Conservation (phyloP, 2,797 vertebrate species). For the Gephyroberyx darwinii region DNA sequence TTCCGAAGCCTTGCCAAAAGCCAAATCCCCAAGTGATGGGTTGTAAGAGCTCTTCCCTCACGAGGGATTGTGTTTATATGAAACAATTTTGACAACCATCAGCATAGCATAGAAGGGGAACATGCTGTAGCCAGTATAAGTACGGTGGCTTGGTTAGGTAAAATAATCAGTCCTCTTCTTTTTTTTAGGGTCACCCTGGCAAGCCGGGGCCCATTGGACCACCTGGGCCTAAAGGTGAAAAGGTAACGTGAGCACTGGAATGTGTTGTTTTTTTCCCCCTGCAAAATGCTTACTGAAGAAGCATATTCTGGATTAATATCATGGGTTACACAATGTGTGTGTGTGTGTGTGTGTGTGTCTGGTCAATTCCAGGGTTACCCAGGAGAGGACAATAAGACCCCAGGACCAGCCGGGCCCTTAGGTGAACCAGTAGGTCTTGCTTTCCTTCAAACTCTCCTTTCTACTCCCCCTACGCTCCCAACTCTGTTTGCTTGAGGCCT, state of each 20-base stretch:
- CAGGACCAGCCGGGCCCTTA: slow-evolving; percentile 93
- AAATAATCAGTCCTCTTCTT: slow-evolving; percentile 47
- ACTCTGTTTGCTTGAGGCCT: slow-evolving; percentile 29
- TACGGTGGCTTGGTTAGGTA: not conserved
- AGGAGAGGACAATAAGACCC: slow-evolving; percentile 89
- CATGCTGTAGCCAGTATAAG: slow-evolving; percentile 39
- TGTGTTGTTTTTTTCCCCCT: not conserved
- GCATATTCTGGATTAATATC: not conserved
- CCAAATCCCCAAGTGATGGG: slow-evolving; percentile 40
- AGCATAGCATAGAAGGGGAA: slow-evolving; percentile 3
- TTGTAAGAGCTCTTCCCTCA: slow-evolving; percentile 6
- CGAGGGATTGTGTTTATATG: slow-evolving; percentile 42
- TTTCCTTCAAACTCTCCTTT: slow-evolving; percentile 82
- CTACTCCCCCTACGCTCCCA: slow-evolving; percentile 31
- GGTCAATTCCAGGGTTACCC: slow-evolving; percentile 87
- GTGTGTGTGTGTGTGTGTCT: slow-evolving; percentile 43
- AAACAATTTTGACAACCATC: slow-evolving; percentile 43
- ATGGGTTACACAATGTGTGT: slow-evolving; percentile 25
- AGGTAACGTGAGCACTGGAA: slow-evolving; percentile 80
- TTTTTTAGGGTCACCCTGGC: slow-evolving; percentile 89
- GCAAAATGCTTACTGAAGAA: not conserved
- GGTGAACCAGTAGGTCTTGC: slow-evolving; percentile 99
- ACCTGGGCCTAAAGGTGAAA: slow-evolving; percentile 95
- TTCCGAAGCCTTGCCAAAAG: slow-evolving; percentile 45
- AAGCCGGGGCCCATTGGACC: slow-evolving; percentile 86